These are phyloP conservation scores for Drosophila mulleri DNA, from an alignment of 2,888 invertebrate species.

Conservation along the genomic window DNA sequence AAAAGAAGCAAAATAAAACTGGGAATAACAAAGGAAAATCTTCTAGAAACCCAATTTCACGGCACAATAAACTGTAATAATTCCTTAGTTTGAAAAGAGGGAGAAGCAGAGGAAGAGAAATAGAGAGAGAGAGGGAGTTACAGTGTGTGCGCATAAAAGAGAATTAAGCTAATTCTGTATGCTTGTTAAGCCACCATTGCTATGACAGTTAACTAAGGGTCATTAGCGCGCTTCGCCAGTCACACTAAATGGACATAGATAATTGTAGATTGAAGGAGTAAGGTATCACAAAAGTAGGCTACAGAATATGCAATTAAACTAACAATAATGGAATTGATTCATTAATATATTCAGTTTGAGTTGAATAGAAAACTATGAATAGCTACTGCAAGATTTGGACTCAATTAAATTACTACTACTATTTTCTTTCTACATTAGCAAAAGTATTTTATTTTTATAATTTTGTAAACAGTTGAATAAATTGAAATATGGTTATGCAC, in stretches of 20 bases:
- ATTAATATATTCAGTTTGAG: not conserved
- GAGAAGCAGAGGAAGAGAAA: not conserved
- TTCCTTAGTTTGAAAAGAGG: not conserved
- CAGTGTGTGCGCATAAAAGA: conserved; percentile 1
- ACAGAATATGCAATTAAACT: not conserved
- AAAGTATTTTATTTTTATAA: too few species aligned
- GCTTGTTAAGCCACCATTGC: conserved; percentile 1
- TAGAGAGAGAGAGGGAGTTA: not conserved
- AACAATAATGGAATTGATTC: not conserved
- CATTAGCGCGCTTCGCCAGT: conserved; percentile 8
- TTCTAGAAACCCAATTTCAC: conserved; percentile 45
- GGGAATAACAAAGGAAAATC: conserved; percentile 9
- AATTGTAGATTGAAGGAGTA: conserved; percentile 2
- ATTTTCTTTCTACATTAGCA: not conserved
- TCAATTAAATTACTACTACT: not conserved
- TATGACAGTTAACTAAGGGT: conserved; percentile 1
- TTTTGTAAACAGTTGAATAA: too few species aligned
- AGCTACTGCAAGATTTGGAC: too few species aligned
- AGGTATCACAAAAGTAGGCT: not conserved
- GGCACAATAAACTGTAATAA: conserved; percentile 52
- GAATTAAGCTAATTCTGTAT: conserved; percentile 2
- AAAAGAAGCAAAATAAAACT: conserved; percentile 14
- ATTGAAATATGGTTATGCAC: too few species aligned
- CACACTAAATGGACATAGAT: not conserved
- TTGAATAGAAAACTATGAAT: not conserved